Percentiles rank a stretch among this genome's conserved stretches.
These are phyloP conservation scores for Monoplex corrugatus DNA, from an alignment of 2,888 invertebrate species.

Conservation along the genomic window DNA sequence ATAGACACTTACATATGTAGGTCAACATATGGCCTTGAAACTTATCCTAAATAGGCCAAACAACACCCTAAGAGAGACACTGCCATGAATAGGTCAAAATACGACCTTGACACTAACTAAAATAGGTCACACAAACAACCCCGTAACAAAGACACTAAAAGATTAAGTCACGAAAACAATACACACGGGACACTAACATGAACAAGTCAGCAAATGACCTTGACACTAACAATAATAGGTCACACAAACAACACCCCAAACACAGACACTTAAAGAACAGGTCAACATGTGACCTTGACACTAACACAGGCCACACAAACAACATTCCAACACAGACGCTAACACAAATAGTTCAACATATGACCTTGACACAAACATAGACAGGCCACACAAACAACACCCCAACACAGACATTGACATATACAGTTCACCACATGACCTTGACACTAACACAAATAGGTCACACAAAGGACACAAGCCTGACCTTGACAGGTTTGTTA, in stretches of 20 bases:
- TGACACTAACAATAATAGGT: not conserved
- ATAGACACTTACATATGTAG: too few relatives aligned
- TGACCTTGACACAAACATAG: too few relatives aligned
- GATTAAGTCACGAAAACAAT: not conserved
- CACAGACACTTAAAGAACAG: too few relatives aligned
- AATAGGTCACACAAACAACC: not conserved
- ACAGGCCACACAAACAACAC: not conserved
- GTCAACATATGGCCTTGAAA: too few relatives aligned
- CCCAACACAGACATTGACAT: not conserved
- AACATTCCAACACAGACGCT: not conserved
- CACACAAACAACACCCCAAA: not conserved
- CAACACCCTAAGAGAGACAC: too few relatives aligned
- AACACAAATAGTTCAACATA: too few relatives aligned
- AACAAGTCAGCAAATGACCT: not conserved
- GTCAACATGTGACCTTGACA: not conserved
- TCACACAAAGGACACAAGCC: not conserved
- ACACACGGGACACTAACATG: not conserved
- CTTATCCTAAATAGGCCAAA: too few relatives aligned
- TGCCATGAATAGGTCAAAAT: too few relatives aligned
- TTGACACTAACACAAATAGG: not conserved
- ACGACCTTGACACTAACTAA: too few relatives aligned
- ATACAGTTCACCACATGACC: not conserved
- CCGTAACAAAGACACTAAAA: too few relatives aligned
- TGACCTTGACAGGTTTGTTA: slow-evolving; percentile 33
- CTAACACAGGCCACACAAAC: not conserved